Evolutionary conservation across 2,888 invertebrate genomes (phyloP).

Genomic region (Archaeoteleia sp.): DNA sequence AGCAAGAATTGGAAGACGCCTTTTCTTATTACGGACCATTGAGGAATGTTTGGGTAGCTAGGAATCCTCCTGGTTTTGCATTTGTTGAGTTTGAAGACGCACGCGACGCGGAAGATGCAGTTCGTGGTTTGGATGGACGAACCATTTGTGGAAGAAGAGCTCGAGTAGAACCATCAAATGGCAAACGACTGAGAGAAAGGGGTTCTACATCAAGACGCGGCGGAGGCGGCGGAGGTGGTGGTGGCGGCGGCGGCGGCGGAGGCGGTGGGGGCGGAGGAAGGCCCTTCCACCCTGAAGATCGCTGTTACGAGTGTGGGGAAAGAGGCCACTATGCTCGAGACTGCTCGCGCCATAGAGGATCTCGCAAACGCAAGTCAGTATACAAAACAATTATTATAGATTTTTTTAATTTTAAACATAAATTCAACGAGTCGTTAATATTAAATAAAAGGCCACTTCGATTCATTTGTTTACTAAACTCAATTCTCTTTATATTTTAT

Average conservation of each 20-base stretch:
- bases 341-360: slow-evolving; percentile 81
- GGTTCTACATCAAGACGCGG: slow-evolving; percentile 79
- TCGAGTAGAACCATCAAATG: slow-evolving; percentile 94
- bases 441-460: too few relatives aligned
- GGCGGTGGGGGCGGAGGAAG: too few relatives aligned
- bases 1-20: slow-evolving; percentile 94
- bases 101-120: slow-evolving; percentile 94
- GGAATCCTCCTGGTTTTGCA: slow-evolving; percentile 96
- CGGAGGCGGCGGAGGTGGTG: slow-evolving; percentile 71
- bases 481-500: background rate
- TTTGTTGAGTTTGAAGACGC: slow-evolving; percentile 96
- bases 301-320: slow-evolving; percentile 96
- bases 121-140: slow-evolving; percentile 84
- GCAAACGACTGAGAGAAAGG: slow-evolving; percentile 80
- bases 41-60: slow-evolving; percentile 97
- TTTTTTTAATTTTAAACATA: too few relatives aligned
- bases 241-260: too few relatives aligned
- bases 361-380: slow-evolving; percentile 73
- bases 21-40: slow-evolving; percentile 95
- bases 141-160: slow-evolving; percentile 93
- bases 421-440: too few relatives aligned
- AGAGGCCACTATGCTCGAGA: slow-evolving; percentile 95
- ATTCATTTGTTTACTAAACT: too few relatives aligned
- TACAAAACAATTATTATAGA: background rate
- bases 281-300: slow-evolving; percentile 91